A percentile compares a stretch with the other conserved stretches of the same genome.
Conservation (phyloP, 2,797 vertebrate species). For the Mastacembelus armatus region DNA sequence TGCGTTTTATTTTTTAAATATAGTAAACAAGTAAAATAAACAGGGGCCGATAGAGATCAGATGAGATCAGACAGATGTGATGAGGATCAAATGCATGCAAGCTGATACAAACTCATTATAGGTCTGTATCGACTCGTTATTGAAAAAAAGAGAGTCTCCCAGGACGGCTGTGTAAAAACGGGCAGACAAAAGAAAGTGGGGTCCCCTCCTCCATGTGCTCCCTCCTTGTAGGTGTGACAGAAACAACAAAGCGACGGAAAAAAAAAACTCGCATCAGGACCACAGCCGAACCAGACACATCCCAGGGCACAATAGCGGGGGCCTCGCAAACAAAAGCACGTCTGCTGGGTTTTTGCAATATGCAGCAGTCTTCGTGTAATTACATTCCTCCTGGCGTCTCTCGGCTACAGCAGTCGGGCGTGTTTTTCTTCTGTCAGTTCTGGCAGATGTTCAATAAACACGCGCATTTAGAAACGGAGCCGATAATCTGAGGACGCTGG, state of each 20-base stretch:
- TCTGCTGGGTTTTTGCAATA: slow-evolving; percentile 62
- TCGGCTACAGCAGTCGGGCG: slow-evolving; percentile 54
- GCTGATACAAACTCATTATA: slow-evolving; percentile 1
- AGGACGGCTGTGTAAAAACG: slow-evolving; percentile 22
- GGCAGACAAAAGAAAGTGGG: slow-evolving; percentile 69
- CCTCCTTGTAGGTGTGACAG: slow-evolving; percentile 66
- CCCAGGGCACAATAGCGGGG: slow-evolving; percentile 44
- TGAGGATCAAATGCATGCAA: slow-evolving; percentile 13
- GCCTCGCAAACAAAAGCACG: slow-evolving; percentile 46
- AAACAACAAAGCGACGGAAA: slow-evolving; percentile 77
- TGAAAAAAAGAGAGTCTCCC: slow-evolving; percentile 5
- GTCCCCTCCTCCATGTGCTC: slow-evolving; percentile 47
- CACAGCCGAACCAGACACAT: slow-evolving; percentile 69
- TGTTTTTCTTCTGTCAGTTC: slow-evolving; percentile 45
- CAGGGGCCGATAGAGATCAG: slow-evolving; percentile 4
- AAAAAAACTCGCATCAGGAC: slow-evolving; percentile 86
- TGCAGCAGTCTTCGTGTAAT: slow-evolving; percentile 67
- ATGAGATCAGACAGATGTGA: slow-evolving; percentile 15
- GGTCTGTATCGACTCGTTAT: slow-evolving; percentile 15
- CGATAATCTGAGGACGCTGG: slow-evolving; percentile 44
- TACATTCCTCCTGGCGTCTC: slow-evolving; percentile 67
- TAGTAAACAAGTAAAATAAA: neutral
- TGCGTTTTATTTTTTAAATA: neutral
- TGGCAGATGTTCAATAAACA: slow-evolving; percentile 37
- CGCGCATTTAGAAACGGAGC: slow-evolving; percentile 25